These are phyloP conservation scores for Porites lobata DNA, from an alignment of 92 coral and sea anemone genomes.

Conservation along the genomic window DNA sequence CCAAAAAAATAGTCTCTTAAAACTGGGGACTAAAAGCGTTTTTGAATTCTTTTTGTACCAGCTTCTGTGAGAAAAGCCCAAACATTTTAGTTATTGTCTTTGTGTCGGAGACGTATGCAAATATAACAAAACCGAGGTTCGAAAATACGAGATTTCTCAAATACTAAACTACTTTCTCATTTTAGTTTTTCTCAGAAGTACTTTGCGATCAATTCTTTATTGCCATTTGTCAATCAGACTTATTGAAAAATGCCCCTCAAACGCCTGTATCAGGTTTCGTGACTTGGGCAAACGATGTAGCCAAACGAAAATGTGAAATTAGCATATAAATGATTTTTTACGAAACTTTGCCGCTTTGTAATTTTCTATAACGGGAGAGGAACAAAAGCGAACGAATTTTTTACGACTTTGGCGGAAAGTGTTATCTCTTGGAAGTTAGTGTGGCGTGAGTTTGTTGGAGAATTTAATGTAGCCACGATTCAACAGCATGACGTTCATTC, in stretches of 20 bases:
- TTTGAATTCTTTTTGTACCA: conserved; percentile 44
- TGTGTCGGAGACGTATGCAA: conserved; percentile 85
- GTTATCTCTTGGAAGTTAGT: neutral
- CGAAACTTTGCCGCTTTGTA: conserved; percentile 34
- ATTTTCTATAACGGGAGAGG: conserved; percentile 32
- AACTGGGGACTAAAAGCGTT: conserved; percentile 34
- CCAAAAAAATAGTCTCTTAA: conserved; percentile 7
- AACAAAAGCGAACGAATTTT: conserved; percentile 9
- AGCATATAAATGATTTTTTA: conserved; percentile 49
- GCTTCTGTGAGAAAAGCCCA: conserved; percentile 40
- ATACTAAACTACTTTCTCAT: neutral
- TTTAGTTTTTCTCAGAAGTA: neutral
- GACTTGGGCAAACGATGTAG: conserved; percentile 42
- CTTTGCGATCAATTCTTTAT: neutral
- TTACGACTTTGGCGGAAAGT: neutral
- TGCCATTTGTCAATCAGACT: conserved; percentile 24
- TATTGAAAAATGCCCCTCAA: conserved; percentile 24
- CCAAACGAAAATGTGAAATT: conserved; percentile 28
- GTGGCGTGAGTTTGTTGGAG: neutral
- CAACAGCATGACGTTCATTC: conserved; percentile 29
- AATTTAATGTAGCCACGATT: conserved; percentile 4
- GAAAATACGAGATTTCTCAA: conserved; percentile 17
- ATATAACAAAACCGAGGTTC: conserved; percentile 42
- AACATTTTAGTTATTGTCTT: conserved; percentile 84
- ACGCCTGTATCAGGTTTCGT: conserved; percentile 37